phyloP scores from a whole-genome alignment of 2,113 vertebrate species.

The Hippolais icterina region DNA sequence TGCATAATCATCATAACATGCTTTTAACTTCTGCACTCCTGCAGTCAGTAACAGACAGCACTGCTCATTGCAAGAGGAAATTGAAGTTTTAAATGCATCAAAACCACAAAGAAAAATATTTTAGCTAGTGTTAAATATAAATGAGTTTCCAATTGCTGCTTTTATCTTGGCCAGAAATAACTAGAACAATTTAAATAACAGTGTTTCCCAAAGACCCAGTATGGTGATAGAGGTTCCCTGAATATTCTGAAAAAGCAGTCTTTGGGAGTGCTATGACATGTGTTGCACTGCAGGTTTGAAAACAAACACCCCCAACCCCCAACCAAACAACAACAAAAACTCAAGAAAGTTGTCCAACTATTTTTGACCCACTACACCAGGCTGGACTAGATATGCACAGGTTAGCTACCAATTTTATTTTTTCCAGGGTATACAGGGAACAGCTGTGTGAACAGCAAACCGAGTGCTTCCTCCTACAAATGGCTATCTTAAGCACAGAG shows the following conservation, averaged over 20 bases:
- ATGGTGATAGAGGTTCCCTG: not conserved
- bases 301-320: not conserved
- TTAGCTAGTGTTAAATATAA: slow-evolving; percentile 16
- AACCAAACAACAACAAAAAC: not conserved
- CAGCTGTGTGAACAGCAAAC: not conserved
- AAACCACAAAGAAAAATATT: slow-evolving; percentile 27
- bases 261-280: not conserved
- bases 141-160: not conserved
- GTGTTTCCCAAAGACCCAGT: not conserved
- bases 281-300: not conserved
- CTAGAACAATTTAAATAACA: slow-evolving; percentile 5
- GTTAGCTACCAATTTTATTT: not conserved
- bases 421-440: not conserved
- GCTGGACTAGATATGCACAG: not conserved
- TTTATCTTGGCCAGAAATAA: slow-evolving; percentile 12
- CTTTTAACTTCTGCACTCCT: not conserved
- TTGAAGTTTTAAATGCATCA: not conserved
- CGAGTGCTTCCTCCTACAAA: not conserved
- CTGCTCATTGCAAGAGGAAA: not conserved
- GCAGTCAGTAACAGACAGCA: not conserved
- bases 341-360: not conserved
- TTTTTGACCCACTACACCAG: not conserved
- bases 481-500: not conserved
- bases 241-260: not conserved
- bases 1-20: not conserved